A percentile compares a stretch with the other conserved stretches of the same genome.
Evolutionary conservation across 2,888 invertebrate species (phyloP).

Genomic region (Griposia aprilina): DNA sequence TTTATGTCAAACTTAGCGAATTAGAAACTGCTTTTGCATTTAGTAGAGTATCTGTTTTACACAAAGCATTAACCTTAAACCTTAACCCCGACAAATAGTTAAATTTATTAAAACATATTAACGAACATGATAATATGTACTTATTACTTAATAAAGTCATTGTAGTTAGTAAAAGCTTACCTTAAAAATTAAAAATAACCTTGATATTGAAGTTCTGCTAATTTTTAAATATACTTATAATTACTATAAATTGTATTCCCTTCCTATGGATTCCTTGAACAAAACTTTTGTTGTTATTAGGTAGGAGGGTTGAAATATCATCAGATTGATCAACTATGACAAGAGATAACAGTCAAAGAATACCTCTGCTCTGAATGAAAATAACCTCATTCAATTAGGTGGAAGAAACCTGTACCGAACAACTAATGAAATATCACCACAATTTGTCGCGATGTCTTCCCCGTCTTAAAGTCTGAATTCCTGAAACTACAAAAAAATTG

Average conservation of each 20-base stretch:
- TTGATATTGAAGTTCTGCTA: background rate
- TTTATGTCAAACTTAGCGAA: background rate
- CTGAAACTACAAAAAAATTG: conserved; percentile 3
- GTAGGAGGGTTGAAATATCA: background rate
- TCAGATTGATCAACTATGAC: background rate
- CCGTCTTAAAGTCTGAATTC: background rate
- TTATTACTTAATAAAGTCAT: background rate
- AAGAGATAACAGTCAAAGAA: background rate
- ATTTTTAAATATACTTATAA: background rate
- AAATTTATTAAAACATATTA: background rate
- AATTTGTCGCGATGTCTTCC: background rate
- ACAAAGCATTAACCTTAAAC: conserved; percentile 1
- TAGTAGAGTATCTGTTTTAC: background rate
- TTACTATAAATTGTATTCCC: background rate
- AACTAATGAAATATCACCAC: background rate
- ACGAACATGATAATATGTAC: background rate
- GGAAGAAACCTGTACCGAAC: background rate
- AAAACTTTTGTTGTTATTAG: background rate
- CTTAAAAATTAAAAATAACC: background rate
- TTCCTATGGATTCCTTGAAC: conserved; percentile 1
- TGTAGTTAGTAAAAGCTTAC: conserved; percentile 3
- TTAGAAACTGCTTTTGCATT: conserved; percentile 6
- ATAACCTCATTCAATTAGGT: background rate
- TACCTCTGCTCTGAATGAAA: conserved; percentile 7
- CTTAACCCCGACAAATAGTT: background rate